Conservation (phyloP, 2,797 vertebrate species). For the Lacerta agilis region DNA sequence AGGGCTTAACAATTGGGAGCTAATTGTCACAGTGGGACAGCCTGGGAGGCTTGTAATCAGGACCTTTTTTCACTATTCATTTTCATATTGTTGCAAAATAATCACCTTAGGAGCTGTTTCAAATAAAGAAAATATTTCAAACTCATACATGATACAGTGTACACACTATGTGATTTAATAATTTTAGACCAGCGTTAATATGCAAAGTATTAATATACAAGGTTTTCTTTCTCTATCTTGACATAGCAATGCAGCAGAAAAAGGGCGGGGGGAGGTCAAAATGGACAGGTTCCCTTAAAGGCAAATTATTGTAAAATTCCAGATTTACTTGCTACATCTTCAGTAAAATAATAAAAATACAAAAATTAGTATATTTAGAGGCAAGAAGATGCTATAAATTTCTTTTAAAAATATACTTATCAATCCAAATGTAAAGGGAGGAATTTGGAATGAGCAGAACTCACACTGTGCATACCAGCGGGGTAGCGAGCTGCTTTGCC, state of each 20-base stretch:
- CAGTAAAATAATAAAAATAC: constrained; percentile 57
- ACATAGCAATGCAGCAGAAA: constrained; percentile 46
- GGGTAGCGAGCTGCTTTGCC: too few relatives aligned
- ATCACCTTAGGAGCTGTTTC: constrained; percentile 72
- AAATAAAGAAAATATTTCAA: constrained; percentile 68
- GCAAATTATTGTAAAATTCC: constrained; percentile 63
- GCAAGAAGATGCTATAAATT: constrained; percentile 55
- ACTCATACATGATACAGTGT: constrained; percentile 54
- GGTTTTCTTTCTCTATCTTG: constrained; percentile 51
- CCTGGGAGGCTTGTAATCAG: constrained; percentile 72
- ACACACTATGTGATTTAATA: constrained; percentile 59
- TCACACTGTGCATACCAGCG: too few relatives aligned
- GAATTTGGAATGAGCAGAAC: too few relatives aligned
- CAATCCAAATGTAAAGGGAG: constrained; percentile 45
- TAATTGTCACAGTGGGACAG: constrained; percentile 80
- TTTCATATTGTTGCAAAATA: constrained; percentile 79
- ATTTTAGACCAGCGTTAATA: constrained; percentile 63
- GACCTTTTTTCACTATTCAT: constrained; percentile 75
- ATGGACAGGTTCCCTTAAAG: constrained; percentile 49
- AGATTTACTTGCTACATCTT: constrained; percentile 62
- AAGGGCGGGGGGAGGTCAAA: constrained; percentile 34
- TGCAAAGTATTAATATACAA: constrained; percentile 64
- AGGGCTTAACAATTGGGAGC: constrained; percentile 76
- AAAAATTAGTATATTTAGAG: constrained; percentile 56
- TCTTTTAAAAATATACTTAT: constrained; percentile 57